Base-by-base conservation (phyloP, 2,888 invertebrate genomes). In the Eupithecia subfuscata region DNA sequence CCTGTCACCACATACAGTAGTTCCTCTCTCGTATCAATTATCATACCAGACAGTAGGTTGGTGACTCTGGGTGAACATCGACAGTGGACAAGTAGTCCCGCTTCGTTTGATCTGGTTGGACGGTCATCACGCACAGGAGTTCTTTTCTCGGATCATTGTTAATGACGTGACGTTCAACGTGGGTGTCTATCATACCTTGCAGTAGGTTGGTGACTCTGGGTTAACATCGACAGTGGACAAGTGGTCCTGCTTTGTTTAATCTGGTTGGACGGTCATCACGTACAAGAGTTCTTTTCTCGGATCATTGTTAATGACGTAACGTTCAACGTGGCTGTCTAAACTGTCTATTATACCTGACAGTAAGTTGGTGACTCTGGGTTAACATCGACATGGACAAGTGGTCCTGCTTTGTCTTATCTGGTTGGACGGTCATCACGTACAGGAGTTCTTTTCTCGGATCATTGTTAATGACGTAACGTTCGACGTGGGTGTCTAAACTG, bases 1-100 rank as follows among this genome's bases (percentile, higher is more conserved):
- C 98, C 96, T 84, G 98, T 98, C 40, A 98, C 96, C 18, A 98
- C 97, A 90, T 99, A 99, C 18, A 99, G 91, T 14, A 99, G 91
- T 87, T 97, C 96, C 88, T 99, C 99, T 30, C 30, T 37, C 37
- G 5, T 34, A 73, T 99, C 96, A 98, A 96, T 81, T n/a, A n/a
- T n/a, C n/a, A n/a, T n/a, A n/a, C n/a, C n/a, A n/a, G n/a, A n/a
- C 97, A 96, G 89, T 97, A 99, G 3, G 97, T 97, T 14, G 97
- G 92, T 76, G 99, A 99, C 1, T 95, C 88, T 0, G 98, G 98
- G 90, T 99, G 97, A 1, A 99, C 97, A 88, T 34, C 34, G 34
- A 34, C 34, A 34, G 34, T 34, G 34, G 34, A 34, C 34, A 34
- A 34, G 34, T 34, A 9, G 40, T 40, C 40, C 40, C 7, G 96